phyloP scores from a whole-genome alignment of 1,140 invertebrate species.

The Temnothorax longispinosus region DNA sequence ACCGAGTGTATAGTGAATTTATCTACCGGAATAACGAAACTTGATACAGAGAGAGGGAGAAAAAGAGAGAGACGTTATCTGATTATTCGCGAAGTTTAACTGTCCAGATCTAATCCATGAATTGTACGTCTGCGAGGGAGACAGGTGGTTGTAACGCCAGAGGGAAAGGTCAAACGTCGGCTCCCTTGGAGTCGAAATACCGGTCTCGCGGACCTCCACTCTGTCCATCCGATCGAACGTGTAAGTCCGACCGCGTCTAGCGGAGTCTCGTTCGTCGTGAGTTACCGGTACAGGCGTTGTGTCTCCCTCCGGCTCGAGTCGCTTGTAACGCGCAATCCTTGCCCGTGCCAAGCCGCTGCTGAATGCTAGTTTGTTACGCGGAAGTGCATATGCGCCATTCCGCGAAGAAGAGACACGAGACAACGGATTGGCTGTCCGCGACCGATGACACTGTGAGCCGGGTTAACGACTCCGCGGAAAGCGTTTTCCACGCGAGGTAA shows the following conservation, averaged over 20 bases:
- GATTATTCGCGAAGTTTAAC: slow-evolving; percentile 47
- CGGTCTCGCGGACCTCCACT: slow-evolving; percentile 22
- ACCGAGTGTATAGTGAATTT: slow-evolving; percentile 13
- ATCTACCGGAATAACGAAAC: slow-evolving; percentile 43
- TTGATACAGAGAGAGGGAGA: slow-evolving; percentile 33
- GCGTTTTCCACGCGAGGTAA: slow-evolving; percentile 61
- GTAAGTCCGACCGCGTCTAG: slow-evolving; percentile 51
- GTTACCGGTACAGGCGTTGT: slow-evolving; percentile 75
- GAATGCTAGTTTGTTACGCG: slow-evolving; percentile 78
- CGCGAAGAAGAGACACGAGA: slow-evolving; percentile 59
- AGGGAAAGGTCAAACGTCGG: slow-evolving; percentile 72
- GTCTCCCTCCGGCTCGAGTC: slow-evolving; percentile 52
- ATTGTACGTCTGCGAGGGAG: slow-evolving; percentile 32
- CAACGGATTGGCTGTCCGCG: slow-evolving; percentile 74
- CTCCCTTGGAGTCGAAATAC: slow-evolving; percentile 36
- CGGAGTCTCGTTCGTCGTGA: slow-evolving; percentile 66
- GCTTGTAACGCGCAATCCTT: slow-evolving; percentile 65
- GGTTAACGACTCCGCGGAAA: slow-evolving; percentile 74
- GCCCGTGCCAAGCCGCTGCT: slow-evolving; percentile 20
- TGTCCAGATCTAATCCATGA: slow-evolving; percentile 53
- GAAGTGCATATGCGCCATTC: slow-evolving; percentile 70
- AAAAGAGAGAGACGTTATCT: slow-evolving; percentile 55
- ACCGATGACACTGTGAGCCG: slow-evolving; percentile 71
- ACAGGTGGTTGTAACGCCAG: slow-evolving; percentile 49
- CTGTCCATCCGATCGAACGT: slow-evolving; percentile 49